phyloP scores from a whole-genome alignment of 2,797 vertebrate species.

The Karalla daura region DNA sequence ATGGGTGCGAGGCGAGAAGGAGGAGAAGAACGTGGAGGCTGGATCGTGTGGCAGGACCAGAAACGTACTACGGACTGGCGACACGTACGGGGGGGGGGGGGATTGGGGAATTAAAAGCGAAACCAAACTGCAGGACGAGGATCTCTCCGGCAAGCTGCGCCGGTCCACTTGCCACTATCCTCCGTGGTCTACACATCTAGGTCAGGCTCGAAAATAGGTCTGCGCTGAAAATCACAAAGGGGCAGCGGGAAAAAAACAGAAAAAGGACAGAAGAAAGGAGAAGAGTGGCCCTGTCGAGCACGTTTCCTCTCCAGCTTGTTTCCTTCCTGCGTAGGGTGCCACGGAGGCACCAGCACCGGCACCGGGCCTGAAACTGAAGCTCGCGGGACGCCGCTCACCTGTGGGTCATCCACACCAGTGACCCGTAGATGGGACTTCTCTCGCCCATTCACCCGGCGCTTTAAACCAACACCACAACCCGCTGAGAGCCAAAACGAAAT shows the following conservation, averaged over 20 bases:
- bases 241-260: no score
- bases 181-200: constrained; percentile 59
- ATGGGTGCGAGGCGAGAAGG: not conserved
- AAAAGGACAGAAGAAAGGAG: constrained; percentile 34
- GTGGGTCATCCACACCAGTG: no score
- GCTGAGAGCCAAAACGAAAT: no score
- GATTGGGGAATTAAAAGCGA: not conserved
- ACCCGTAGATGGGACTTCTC: no score
- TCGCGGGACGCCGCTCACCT: no score
- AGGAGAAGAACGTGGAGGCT: not conserved
- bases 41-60: not conserved
- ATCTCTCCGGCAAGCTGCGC: constrained; percentile 41
- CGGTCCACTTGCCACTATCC: constrained; percentile 48
- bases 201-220: constrained; percentile 73
- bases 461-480: no score
- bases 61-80: not conserved
- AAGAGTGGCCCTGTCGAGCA: constrained; percentile 17
- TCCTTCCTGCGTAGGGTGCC: constrained; percentile 14
- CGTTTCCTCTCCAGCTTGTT: not conserved
- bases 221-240: constrained; percentile 56
- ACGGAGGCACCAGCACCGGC: no score
- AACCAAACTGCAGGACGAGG: constrained; percentile 30
- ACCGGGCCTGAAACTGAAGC: no score
- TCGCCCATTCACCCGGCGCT: no score
- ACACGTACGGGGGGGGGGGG: not conserved